Base-by-base conservation (phyloP, 2,797 vertebrate genomes). In the Thaleichthys pacificus region DNA sequence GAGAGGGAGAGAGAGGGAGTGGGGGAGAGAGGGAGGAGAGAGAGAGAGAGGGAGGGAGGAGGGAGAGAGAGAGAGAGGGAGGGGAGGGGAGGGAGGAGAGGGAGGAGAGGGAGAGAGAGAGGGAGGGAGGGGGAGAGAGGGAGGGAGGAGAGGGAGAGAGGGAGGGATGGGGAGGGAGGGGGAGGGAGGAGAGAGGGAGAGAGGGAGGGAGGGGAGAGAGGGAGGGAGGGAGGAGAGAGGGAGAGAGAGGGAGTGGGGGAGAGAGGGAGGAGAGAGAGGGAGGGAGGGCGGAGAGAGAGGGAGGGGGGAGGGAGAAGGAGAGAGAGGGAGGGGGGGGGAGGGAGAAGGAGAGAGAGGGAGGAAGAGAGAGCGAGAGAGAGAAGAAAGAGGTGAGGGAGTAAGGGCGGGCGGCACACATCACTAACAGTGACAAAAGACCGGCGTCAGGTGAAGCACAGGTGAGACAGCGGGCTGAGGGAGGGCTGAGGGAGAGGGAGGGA, bases 181-280 rank as follows among this genome's bases (percentile, higher is more conserved):
- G 49, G 7, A 51, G 7, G 35, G 69, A 66, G 67, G 30, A 61
- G 14, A 42, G 5, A n/a, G n/a, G n/a, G 91, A 90, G 89, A 78
- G 77, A 76, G 77, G 26, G 61, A 35, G 77, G 74, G 79, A 68
- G 79, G 57, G 14, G 2, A 8, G 49, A 17, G 1, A 26, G 11
- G 26, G 30, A 51, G 26, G 62, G 26, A 11, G 4, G 21, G 0
- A 17, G 38, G 11, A 21, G 28, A 77, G 3, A 73, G 56, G 63
- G 19, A 62, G 21, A 42, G 28, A 76, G 3, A 73, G 38, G 63
- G 22, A 62, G 21, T 30, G 32, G 1, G 32, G 5, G 7, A 35
- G 32, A 5, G 30, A n/a, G n/a, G n/a, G n/a, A n/a, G n/a, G n/a
- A n/a, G n/a, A n/a, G n/a, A 32, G 6, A 8, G 32, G 26, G 60